A percentile compares a stretch with the other conserved stretches of the same genome.
phyloP scores from a whole-genome alignment of 2,888 invertebrate genomes.

The Ophioninae sp. region DNA sequence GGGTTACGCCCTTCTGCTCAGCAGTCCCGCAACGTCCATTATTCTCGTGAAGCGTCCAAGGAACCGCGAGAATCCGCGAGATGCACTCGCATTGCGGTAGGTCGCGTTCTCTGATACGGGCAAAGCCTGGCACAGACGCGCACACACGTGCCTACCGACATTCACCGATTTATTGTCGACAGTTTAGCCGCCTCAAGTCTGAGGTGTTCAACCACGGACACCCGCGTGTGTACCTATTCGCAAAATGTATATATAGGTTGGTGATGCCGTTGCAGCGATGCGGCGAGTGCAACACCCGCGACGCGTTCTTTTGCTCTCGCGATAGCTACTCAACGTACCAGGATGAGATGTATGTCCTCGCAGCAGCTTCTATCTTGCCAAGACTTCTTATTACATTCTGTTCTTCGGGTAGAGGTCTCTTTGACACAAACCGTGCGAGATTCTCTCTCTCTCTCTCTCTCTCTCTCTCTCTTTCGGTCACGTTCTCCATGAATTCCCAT shows the following conservation, averaged over 20 bases:
- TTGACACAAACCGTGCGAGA: conserved; percentile 53
- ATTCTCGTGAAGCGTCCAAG: neutral
- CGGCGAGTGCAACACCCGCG: conserved; percentile 56
- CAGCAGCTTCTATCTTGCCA: conserved; percentile 28
- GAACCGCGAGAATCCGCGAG: conserved; percentile 55
- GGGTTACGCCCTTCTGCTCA: neutral
- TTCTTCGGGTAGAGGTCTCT: conserved; percentile 43
- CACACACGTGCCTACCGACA: conserved; percentile 56
- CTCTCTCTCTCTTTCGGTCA: neutral
- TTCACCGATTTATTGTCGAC: conserved; percentile 73
- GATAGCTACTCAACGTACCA: conserved; percentile 38
- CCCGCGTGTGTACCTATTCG: conserved; percentile 37
- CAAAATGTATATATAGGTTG: conserved; percentile 34
- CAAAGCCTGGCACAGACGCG: conserved; percentile 39
- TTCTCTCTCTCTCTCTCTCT: conserved; percentile 46
- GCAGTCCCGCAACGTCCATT: neutral
- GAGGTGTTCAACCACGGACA: conserved; percentile 41
- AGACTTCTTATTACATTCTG: conserved; percentile 52
- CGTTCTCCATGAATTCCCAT: neutral
- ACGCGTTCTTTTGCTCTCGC: conserved; percentile 55
- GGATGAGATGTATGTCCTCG: conserved; percentile 34
- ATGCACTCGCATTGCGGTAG: conserved; percentile 77
- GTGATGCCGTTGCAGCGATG: conserved; percentile 49
- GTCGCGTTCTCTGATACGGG: conserved; percentile 70
- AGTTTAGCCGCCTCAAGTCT: conserved; percentile 42